These are phyloP conservation scores for Drosophila pruinosa DNA, from an alignment of 1,140 invertebrate genomes.

Conservation along the genomic window DNA sequence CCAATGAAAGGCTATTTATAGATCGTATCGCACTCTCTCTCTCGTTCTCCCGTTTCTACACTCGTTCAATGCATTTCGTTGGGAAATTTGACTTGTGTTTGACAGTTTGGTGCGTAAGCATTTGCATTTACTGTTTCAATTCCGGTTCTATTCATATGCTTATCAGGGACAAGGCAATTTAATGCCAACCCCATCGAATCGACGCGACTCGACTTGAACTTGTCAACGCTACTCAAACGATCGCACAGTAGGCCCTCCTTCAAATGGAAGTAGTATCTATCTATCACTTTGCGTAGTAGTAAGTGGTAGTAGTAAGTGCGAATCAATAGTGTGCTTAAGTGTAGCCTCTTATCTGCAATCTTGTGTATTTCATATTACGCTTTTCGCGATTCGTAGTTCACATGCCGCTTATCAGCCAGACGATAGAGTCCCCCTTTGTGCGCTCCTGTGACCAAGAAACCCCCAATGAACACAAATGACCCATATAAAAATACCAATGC, in stretches of 20 bases:
- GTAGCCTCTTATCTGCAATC: constrained; percentile 23
- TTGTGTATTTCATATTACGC: neutral
- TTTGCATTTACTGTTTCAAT: neutral
- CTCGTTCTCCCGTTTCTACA: neutral
- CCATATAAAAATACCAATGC: constrained; percentile 17
- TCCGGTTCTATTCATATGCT: neutral
- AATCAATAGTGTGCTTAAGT: neutral
- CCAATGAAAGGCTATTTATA: constrained; percentile 1
- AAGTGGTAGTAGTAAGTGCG: neutral
- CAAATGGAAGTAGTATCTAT: neutral
- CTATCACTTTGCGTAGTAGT: neutral
- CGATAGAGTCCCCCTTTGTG: neutral
- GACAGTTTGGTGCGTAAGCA: neutral
- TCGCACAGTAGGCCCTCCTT: neutral
- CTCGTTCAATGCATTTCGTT: neutral
- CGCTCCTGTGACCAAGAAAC: neutral
- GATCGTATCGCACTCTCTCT: neutral
- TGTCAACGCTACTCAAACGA: neutral
- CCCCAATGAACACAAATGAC: constrained; percentile 7
- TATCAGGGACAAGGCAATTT: constrained; percentile 29
- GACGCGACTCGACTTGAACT: constrained; percentile 13
- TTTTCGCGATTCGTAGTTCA: neutral
- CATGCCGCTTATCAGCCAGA: constrained; percentile 33
- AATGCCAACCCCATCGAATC: constrained; percentile 17
- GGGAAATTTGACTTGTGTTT: neutral